Evolutionary conservation across 2,113 vertebrate species (phyloP).

Genomic region (Myotis lucifugus): DNA sequence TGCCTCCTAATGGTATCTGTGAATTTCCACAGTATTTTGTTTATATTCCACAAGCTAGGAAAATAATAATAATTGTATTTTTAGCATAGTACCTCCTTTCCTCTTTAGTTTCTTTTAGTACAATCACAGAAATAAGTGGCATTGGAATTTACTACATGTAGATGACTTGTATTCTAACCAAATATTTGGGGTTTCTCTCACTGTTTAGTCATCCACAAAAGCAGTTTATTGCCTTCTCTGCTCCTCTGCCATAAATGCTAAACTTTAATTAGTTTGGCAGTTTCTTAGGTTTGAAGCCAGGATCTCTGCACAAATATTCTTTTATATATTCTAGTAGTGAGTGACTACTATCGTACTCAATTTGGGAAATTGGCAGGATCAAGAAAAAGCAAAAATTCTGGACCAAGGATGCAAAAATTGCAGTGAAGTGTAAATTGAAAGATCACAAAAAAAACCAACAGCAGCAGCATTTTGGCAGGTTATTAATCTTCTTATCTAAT

Average conservation of each 20-base stretch:
- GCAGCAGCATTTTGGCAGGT: neutral
- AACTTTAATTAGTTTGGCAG: conserved; percentile 11
- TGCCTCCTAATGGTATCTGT: neutral
- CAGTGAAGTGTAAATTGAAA: neutral
- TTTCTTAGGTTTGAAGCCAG: neutral
- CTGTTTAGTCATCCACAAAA: neutral
- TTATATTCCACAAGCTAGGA: neutral
- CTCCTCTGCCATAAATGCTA: neutral
- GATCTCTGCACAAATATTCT: neutral
- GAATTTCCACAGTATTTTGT: neutral
- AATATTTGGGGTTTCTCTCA: conserved; percentile 5
- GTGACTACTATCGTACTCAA: neutral
- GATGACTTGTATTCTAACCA: conserved; percentile 21
- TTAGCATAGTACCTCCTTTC: neutral
- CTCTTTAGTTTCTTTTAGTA: neutral
- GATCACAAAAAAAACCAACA: neutral
- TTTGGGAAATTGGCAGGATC: neutral
- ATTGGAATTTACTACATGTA: neutral
- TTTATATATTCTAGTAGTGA: neutral
- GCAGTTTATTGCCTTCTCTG: neutral
- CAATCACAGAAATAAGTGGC: neutral
- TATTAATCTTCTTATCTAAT: neutral
- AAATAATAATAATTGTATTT: neutral
- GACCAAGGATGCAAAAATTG: neutral
- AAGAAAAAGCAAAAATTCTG: neutral